These are phyloP conservation scores for Hemibates koningsi DNA, from an alignment of 2,113 vertebrate genomes.

Conservation along the genomic window DNA sequence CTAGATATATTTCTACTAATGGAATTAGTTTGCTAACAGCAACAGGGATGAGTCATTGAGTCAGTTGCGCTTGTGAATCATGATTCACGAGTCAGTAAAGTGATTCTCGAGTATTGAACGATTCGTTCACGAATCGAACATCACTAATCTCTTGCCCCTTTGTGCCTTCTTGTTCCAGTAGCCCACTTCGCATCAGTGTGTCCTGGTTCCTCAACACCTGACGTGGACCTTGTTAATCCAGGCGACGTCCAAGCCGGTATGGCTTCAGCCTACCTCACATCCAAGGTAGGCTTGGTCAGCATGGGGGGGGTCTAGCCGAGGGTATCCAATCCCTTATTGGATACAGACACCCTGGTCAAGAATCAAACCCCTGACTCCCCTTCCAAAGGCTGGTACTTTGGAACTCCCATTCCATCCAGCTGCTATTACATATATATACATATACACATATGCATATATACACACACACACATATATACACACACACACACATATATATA, in stretches of 20 bases:
- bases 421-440: not conserved
- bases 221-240: not conserved
- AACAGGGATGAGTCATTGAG: no score
- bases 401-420: not conserved
- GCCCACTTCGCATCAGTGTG: not conserved
- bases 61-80: no score
- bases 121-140: no score
- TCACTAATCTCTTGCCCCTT: not conserved
- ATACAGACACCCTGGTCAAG: not conserved
- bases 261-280: not conserved
- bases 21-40: no score
- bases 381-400: not conserved
- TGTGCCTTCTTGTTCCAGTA: not conserved
- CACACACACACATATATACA: accelerated
- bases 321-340: not conserved
- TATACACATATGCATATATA: not conserved
- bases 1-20: no score
- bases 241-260: not conserved
- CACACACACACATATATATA: no score
- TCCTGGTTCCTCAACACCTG: not conserved
- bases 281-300: not conserved
- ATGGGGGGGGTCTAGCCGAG: not conserved
- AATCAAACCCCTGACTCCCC: not conserved
- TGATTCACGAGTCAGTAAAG: no score
- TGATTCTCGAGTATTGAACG: no score